These are phyloP conservation scores for Holacanthella duospinosa DNA, from an alignment of 2,888 invertebrate genomes.

Conservation along the genomic window DNA sequence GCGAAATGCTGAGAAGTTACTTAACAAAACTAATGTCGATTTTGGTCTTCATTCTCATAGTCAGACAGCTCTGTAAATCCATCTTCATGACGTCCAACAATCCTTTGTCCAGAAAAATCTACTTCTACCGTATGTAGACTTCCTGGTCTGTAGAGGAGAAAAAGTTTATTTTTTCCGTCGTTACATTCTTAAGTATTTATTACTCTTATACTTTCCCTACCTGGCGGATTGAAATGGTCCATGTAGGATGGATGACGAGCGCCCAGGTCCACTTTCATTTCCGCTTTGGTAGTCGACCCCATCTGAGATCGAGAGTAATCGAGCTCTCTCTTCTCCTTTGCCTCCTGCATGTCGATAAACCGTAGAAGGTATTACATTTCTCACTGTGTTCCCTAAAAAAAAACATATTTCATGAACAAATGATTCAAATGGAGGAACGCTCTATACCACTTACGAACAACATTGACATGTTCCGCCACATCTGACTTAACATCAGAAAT, in stretches of 20 bases:
- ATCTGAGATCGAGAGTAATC: conserved; percentile 33
- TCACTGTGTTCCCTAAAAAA: conserved; percentile 26
- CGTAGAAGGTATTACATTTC: conserved; percentile 34
- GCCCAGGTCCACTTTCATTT: conserved; percentile 11
- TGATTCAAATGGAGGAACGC: background rate
- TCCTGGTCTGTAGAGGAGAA: conserved; percentile 15
- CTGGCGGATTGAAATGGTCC: conserved; percentile 30
- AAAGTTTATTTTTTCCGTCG: background rate
- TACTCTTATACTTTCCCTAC: background rate
- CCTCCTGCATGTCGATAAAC: conserved; percentile 38
- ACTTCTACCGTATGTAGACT: conserved; percentile 31
- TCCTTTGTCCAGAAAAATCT: background rate
- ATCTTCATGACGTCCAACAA: background rate
- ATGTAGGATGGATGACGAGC: conserved; percentile 19
- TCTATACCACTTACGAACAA: conserved; percentile 56
- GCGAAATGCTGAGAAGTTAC: too few relatives aligned
- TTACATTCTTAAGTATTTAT: background rate
- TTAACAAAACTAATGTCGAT: background rate
- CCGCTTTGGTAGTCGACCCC: conserved; percentile 26
- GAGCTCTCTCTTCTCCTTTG: conserved; percentile 32
- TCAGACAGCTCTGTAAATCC: conserved; percentile 7
- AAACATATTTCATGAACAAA: background rate
- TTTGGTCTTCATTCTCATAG: background rate
- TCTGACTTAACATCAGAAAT: conserved; percentile 90
- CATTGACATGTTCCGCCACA: conserved; percentile 82